These are phyloP conservation scores for Podilymbus podiceps DNA, from an alignment of 2,113 vertebrate genomes.

Conservation along the genomic window DNA sequence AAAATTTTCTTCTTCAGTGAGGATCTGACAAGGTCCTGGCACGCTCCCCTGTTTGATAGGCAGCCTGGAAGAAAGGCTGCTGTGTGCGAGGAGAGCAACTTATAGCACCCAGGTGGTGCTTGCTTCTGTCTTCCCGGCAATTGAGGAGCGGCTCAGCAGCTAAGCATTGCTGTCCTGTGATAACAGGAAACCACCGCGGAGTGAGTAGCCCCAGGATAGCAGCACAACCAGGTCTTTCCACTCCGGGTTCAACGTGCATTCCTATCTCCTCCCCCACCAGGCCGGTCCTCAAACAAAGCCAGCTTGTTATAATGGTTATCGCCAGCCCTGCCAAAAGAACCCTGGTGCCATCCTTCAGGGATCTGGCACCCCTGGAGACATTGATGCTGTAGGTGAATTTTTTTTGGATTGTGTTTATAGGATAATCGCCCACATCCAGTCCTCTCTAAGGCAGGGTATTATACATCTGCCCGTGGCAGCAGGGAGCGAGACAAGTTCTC, in stretches of 20 bases:
- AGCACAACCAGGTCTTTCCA: background rate
- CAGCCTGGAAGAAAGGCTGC: background rate
- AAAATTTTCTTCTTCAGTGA: background rate
- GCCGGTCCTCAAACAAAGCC: background rate
- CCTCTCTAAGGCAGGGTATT: background rate
- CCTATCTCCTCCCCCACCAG: background rate
- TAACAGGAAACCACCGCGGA: background rate
- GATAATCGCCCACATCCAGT: background rate
- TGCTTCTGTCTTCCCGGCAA: background rate
- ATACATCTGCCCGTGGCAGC: background rate
- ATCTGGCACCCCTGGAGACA: background rate
- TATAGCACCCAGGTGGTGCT: background rate
- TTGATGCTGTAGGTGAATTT: background rate
- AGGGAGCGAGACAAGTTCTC: background rate
- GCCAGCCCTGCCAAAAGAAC: background rate
- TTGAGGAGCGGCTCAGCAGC: background rate
- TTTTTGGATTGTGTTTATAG: background rate
- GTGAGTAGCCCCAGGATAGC: background rate
- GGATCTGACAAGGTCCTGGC: constrained; percentile 20
- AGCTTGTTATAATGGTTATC: background rate
- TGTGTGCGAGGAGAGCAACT: background rate
- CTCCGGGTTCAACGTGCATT: background rate
- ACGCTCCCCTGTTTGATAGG: background rate
- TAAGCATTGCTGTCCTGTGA: background rate
- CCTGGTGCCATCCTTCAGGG: background rate